phyloP scores from a whole-genome alignment of 2,888 invertebrate genomes.

The Beris chalybata region DNA sequence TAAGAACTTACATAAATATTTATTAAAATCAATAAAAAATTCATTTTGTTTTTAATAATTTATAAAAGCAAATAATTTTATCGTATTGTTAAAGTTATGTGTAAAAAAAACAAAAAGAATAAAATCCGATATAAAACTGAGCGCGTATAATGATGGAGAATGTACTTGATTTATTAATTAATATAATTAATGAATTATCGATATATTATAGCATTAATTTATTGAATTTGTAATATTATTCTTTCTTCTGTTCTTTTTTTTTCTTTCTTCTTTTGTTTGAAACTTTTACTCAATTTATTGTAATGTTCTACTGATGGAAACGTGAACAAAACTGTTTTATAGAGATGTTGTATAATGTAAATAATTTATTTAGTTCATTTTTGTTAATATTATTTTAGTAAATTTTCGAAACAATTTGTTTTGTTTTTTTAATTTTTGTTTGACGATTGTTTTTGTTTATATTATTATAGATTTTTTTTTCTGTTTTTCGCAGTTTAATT shows the following conservation, averaged over 20 bases:
- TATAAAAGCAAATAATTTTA: neutral
- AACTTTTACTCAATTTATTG: too few species aligned
- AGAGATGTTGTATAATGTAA: too few species aligned
- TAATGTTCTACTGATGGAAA: too few species aligned
- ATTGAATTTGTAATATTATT: conserved; percentile 1
- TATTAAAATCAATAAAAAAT: neutral
- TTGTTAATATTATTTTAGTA: too few species aligned
- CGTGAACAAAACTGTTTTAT: too few species aligned
- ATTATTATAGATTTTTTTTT: too few species aligned
- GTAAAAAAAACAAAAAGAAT: neutral
- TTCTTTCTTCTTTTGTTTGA: too few species aligned
- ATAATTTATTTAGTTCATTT: too few species aligned
- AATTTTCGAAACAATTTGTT: too few species aligned
- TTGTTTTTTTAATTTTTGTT: too few species aligned
- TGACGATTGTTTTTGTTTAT: too few species aligned
- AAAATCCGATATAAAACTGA: neutral
- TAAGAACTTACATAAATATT: neutral
- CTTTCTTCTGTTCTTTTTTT: neutral
- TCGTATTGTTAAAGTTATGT: conserved; percentile 5
- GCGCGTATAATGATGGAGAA: conserved; percentile 13
- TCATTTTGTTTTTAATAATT: neutral
- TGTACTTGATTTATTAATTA: conserved; percentile 5
- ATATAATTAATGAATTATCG: neutral
- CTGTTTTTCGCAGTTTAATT: too few species aligned
- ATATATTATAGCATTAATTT: neutral